These are phyloP conservation scores for Halcyon chelicuti DNA, from an alignment of 2,797 vertebrate species.

Conservation along the genomic window DNA sequence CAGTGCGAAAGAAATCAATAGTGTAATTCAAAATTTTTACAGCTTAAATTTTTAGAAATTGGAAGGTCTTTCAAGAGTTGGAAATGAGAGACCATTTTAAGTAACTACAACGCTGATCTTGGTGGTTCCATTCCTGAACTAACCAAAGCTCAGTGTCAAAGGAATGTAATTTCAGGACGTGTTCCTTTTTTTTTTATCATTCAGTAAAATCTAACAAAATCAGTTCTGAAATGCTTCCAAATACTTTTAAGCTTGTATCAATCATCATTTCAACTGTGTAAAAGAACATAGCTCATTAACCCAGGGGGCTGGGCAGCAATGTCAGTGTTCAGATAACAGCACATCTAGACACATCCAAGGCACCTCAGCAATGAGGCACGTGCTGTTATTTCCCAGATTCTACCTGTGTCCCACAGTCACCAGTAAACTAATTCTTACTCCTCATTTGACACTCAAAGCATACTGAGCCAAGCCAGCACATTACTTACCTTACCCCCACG, in stretches of 20 bases:
- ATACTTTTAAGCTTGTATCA: neutral
- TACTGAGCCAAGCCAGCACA: neutral
- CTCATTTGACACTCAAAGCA: neutral
- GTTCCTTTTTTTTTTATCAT: neutral
- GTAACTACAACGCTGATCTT: neutral
- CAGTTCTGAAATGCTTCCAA: neutral
- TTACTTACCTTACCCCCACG: constrained; percentile 80
- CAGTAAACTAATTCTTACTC: neutral
- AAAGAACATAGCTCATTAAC: neutral
- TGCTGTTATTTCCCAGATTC: neutral
- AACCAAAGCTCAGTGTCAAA: neutral
- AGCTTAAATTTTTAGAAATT: neutral
- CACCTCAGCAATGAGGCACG: neutral
- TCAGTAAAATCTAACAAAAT: neutral
- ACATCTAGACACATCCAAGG: neutral
- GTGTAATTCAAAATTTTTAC: neutral
- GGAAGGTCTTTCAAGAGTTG: neutral
- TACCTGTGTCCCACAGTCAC: neutral
- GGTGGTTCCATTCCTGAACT: neutral
- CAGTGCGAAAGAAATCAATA: neutral
- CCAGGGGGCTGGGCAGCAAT: neutral
- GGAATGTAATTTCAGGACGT: neutral
- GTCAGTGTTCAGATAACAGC: neutral
- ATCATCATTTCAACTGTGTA: neutral
- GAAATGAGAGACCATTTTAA: neutral